Evolutionary conservation across 2,888 invertebrate genomes (phyloP), one percentile per base, ranked within the genome.

Genomic region (Bugulina stolonifera): DNA sequence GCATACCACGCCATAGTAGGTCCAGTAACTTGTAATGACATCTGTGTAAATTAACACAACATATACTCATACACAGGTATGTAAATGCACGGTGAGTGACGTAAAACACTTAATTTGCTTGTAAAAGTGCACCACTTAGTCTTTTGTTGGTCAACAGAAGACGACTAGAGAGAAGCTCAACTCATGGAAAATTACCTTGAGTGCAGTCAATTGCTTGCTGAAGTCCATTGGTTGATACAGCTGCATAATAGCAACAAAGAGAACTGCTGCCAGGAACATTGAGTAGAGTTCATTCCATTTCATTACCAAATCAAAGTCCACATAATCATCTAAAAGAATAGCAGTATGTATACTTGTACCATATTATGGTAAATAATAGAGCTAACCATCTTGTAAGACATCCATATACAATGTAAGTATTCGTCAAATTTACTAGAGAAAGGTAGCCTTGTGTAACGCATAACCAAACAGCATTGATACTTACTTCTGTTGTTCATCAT

Each of bases 401-500:
- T n/a, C n/a, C n/a, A n/a, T n/a, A n/a, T n/a, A n/a, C n/a, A n/a
- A n/a, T n/a, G n/a, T n/a, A n/a, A n/a, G n/a, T n/a, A n/a, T n/a
- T n/a, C n/a, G n/a, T n/a, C n/a, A n/a, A n/a, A n/a, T n/a, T n/a
- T n/a, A n/a, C n/a, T n/a, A n/a, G n/a, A n/a, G n/a, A n/a, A n/a
- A n/a, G n/a, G n/a, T n/a, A n/a, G n/a, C n/a, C n/a, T n/a, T n/a
- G n/a, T n/a, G n/a, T n/a, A n/a, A n/a, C n/a, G n/a, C n/a, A n/a
- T n/a, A n/a, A n/a, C n/a, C n/a, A n/a, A n/a, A n/a, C n/a, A n/a
- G n/a, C n/a, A n/a, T n/a, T n/a, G n/a, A n/a, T n/a, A n/a, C 43
- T 43, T 29, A 64, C 64, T 27, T 64, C 64, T 27, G 64, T 64
- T 64, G 64, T 64, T 64, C 25, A 25, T 25, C 64, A 64, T 64